A percentile compares a stretch with the other conserved stretches of the same genome.
phyloP scores from a whole-genome alignment of 2,797 vertebrate genomes.

The Pyrocephalus nanus region DNA sequence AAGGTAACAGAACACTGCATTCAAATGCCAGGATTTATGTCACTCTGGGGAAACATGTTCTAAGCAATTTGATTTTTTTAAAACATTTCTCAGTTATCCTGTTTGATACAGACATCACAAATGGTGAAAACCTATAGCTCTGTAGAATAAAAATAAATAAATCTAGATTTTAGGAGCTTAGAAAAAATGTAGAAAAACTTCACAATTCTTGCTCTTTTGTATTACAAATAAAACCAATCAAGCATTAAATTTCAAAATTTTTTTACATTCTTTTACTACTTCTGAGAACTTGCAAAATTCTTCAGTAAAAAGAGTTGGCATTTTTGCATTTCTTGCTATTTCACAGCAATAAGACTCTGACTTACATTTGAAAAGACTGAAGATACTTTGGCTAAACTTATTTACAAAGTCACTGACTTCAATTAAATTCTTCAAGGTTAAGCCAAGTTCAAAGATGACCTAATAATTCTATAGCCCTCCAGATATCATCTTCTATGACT shows the following conservation, averaged over 20 bases:
- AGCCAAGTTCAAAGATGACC: not conserved
- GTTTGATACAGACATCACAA: not conserved
- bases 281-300: not conserved
- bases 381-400: not conserved
- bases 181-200: not conserved
- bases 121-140: not conserved
- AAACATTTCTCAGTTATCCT: not conserved
- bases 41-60: slow-evolving; percentile 17
- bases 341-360: not conserved
- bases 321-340: not conserved
- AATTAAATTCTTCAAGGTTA: slow-evolving; percentile 8
- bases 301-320: not conserved
- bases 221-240: not conserved
- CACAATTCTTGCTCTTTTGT: not conserved
- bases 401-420: not conserved
- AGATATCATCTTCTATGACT: not conserved
- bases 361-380: not conserved
- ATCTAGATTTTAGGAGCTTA: not conserved
- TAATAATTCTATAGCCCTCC: not conserved
- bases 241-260: not conserved
- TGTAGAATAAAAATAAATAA: not conserved
- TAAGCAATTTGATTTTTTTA: not conserved
- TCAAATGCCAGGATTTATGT: slow-evolving; percentile 13
- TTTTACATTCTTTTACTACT: not conserved
- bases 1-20: not conserved